Evolutionary conservation across 2,113 vertebrate species (phyloP), one percentile per base, ranked within the genome.

Genomic region (Falco punctatus): DNA sequence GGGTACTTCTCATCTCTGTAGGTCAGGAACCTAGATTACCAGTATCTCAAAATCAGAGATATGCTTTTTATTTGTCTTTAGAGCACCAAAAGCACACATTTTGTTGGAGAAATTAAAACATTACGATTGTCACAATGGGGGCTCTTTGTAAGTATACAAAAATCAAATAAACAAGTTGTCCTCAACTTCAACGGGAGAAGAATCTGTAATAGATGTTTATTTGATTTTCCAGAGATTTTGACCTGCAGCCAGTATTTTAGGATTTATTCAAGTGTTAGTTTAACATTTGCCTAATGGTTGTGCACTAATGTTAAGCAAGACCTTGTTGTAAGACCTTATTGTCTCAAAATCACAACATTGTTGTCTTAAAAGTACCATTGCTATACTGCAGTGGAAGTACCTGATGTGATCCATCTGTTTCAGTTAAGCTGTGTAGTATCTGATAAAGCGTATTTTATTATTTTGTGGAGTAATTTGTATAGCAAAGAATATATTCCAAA

Each of bases 361-460:
- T 71, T 80, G 28, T 71, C 64, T 66, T 86, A 80, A n/a, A 72
- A n/a, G 67, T 75, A 15, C 20, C 40, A 33, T 58, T 87, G 70
- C 26, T 66, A 4, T 65, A 40, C 28, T 73, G 33, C 51, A 78
- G 26, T 58, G 55, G 48, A 81, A 74, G 26, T 61, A 81, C 32
- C 38, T 71, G 57, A 44, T 82, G 33, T 48, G 49, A 64, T 81
- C 70, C 74, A 24, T 80, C 44, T 71, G 44, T 79, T 94, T 75
- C 7, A 5, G 42, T 74, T 85, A 88, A 92, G 62, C 30, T 74
- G n/a, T 38, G 35, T 13, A 64, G 19, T 62, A 44, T 91, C 94
- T 88, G 71, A 78, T 92, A 74, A 95, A 81, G 32, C 38, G n/a
- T 71, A n/a, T 95, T 95, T 90, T 87, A 54, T 78, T 58, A 85